Conservation (phyloP, 1,140 invertebrate species). For the Mactra quadrangularis region DNA sequence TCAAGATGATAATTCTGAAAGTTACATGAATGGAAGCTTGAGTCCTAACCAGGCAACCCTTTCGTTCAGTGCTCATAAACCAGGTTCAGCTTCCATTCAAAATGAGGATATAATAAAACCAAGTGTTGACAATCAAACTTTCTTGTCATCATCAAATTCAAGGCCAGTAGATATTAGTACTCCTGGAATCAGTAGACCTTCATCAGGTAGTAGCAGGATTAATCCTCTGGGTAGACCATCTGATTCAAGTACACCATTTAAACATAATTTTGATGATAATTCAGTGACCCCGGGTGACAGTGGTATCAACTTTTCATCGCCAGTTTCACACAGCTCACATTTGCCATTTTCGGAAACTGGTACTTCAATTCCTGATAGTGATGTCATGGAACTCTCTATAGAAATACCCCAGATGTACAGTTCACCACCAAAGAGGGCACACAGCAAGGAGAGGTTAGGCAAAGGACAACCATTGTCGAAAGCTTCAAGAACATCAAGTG, state of each 20-base stretch:
- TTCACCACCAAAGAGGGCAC: slow-evolving; percentile 18
- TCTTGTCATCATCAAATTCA: slow-evolving; percentile 7
- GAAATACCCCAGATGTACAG: slow-evolving; percentile 30
- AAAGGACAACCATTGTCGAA: slow-evolving; percentile 33
- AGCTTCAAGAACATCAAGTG: slow-evolving; percentile 34
- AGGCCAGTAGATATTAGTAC: neutral
- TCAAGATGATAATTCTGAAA: neutral
- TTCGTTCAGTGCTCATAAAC: neutral
- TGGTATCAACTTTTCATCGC: slow-evolving; percentile 32
- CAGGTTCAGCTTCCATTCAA: neutral
- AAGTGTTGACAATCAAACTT: neutral
- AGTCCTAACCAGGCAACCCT: neutral
- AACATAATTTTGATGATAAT: neutral
- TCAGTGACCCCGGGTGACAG: slow-evolving; percentile 19
- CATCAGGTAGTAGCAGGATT: slow-evolving; percentile 15
- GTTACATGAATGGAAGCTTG: neutral
- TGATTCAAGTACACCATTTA: neutral
- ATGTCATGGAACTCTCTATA: slow-evolving; percentile 48
- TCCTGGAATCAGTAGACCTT: neutral
- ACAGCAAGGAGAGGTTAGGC: slow-evolving; percentile 11
- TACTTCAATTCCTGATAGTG: slow-evolving; percentile 30
- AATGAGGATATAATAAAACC: neutral
- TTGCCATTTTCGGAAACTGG: slow-evolving; percentile 23
- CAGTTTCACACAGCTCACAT: slow-evolving; percentile 25
- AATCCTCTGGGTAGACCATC: neutral